Base-by-base conservation (phyloP, 2,888 invertebrate genomes). In the Scaptomyza tumidula region DNA sequence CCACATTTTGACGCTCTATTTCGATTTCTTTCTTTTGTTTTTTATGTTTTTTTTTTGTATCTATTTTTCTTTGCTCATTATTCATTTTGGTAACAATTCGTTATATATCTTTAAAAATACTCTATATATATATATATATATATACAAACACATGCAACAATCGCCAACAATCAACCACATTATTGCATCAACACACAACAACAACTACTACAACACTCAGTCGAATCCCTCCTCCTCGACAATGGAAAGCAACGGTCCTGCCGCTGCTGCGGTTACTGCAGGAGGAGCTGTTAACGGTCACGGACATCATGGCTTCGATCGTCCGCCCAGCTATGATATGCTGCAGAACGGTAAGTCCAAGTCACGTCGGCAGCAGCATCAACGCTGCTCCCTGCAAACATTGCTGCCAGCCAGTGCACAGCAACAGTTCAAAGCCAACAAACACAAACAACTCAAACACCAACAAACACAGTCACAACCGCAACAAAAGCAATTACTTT, bases 341-440 rank as follows among this genome's bases (percentile, higher is more conserved):
- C 90, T 92, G 71, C 92, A 92, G 88, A 92, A 92, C 77, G 92
- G 92, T 92, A 92, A 92, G 92, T 92, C 91, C 85, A 92, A 92
- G 92, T 92, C 91, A 82, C 91, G 89, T 75, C 88, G 90, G 69
- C 91, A 90, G 86, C 90, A 90, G 72, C 89, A 89, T 69, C 90
- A 90, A 73, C 89, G 88, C 75, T 90, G 91, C 86, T 91, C 90
- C 70, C 84, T 91, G 76, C 91, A 91, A 80, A 90, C 89, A 64
- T 86, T 90, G 75, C 79, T 90, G 86, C 89, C 91, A 50, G 85
- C 90, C 80, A 90, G 75, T 66, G 88, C 78, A 69, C 90, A 90
- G 86, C 89, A 88, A 56, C 90, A 86, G 75, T 87, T 89, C 72
- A 88, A 89, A 76, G 85, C 87, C 75, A 88, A 87, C 78, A 89